Evolutionary conservation across 2,113 vertebrate species (phyloP).

Genomic region (Stigmatopora argus): DNA sequence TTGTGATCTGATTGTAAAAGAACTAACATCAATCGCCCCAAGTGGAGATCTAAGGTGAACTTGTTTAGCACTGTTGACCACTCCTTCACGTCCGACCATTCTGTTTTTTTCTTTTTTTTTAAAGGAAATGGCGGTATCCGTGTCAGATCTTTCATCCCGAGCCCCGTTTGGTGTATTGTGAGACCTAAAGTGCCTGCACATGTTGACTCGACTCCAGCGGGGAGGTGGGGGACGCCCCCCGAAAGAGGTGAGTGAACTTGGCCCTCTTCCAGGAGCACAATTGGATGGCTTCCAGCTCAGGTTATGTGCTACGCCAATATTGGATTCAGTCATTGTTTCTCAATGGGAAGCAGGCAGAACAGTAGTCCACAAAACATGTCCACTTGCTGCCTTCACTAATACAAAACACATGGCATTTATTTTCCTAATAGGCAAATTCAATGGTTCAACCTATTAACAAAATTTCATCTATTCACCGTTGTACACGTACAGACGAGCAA

Average conservation of each 20-base stretch:
- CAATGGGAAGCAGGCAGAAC: conserved; percentile 36
- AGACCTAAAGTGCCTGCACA: conserved; percentile 34
- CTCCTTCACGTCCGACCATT: conserved; percentile 13
- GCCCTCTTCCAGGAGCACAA: conserved; percentile 27
- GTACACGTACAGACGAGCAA: no score
- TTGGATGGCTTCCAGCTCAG: conserved; percentile 35
- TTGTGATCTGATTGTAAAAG: not conserved
- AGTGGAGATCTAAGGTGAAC: not conserved
- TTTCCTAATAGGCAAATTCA: not conserved
- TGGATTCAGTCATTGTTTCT: conserved; percentile 26
- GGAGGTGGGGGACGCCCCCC: conserved; percentile 7
- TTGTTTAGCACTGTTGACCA: not conserved
- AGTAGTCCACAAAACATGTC: conserved; percentile 25
- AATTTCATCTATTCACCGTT: no score
- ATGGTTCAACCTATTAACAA: not conserved
- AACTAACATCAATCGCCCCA: not conserved
- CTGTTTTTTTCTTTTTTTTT: not conserved
- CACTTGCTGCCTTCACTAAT: not conserved
- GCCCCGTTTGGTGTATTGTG: conserved; percentile 18
- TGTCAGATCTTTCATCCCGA: conserved; percentile 35
- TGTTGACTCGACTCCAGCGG: conserved; percentile 10
- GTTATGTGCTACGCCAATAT: conserved; percentile 29
- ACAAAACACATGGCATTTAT: not conserved
- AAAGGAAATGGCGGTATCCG: conserved; percentile 19
- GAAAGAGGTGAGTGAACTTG: conserved; percentile 37